These are phyloP conservation scores for Sebastes minor DNA, from an alignment of 2,797 vertebrate genomes.

Conservation along the genomic window DNA sequence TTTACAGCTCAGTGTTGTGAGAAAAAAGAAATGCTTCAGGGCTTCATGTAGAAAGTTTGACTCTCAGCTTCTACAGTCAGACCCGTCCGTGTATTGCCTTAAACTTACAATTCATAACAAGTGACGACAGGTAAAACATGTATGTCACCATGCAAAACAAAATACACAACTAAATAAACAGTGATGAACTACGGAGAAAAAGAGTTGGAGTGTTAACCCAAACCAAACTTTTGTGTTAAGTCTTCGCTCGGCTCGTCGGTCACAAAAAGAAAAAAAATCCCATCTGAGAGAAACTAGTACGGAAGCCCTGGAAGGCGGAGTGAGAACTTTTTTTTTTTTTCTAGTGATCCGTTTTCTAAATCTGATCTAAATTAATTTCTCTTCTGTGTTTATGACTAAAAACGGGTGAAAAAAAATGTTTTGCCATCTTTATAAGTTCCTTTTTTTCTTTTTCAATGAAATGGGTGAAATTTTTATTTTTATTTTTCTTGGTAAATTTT, in stretches of 20 bases:
- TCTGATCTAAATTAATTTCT: no score
- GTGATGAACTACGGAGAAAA: conserved; percentile 18
- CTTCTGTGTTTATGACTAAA: no score
- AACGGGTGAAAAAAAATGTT: no score
- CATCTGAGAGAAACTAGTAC: not conserved
- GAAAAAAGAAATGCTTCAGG: not conserved
- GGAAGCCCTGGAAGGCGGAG: no score
- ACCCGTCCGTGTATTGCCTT: conserved; percentile 53
- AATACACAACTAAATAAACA: conserved; percentile 46
- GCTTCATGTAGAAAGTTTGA: not conserved
- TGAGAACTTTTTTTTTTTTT: no score
- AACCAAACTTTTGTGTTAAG: not conserved
- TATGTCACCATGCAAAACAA: conserved; percentile 45
- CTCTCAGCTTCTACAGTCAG: not conserved
- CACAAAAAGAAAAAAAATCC: not conserved
- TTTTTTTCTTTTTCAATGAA: no score
- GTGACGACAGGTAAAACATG: conserved; percentile 31
- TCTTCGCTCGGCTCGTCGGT: not conserved
- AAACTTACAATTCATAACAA: conserved; percentile 41
- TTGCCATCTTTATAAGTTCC: no score
- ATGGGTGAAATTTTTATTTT: accelerated
- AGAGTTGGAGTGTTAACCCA: not conserved
- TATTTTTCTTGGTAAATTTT: no score
- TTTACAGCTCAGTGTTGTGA: conserved; percentile 21
- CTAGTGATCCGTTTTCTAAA: no score